Conservation (phyloP, 2,113 vertebrate genomes). For the Poeciliopsis prolifica region DNA sequence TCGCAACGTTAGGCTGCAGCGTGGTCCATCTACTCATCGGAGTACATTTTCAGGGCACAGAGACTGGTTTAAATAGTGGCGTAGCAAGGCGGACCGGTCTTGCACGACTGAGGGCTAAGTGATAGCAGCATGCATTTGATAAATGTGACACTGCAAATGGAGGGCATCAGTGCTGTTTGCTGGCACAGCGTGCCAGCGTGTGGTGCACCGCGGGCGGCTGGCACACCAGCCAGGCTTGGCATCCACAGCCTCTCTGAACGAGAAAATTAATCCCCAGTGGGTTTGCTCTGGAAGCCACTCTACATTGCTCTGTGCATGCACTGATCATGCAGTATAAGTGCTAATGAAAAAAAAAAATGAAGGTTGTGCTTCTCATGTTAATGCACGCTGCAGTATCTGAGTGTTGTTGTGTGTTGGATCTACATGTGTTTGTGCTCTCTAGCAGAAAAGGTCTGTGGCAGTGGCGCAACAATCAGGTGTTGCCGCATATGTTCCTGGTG, state of each 20-base stretch:
- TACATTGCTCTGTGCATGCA: slow-evolving; percentile 47
- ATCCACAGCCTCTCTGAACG: slow-evolving; percentile 84
- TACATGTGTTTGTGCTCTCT: slow-evolving; percentile 43
- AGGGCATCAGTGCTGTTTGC: slow-evolving; percentile 96
- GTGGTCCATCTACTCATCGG: slow-evolving; percentile 57
- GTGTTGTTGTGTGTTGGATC: slow-evolving; percentile 18
- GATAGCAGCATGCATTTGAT: slow-evolving; percentile 93
- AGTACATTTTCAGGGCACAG: slow-evolving; percentile 28
- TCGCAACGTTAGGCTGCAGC: slow-evolving; percentile 48
- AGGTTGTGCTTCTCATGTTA: neutral
- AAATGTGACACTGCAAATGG: slow-evolving; percentile 97
- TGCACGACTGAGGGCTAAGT: slow-evolving; percentile 68
- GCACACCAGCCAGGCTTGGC: slow-evolving; percentile 90
- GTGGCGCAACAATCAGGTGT: slow-evolving; percentile 70
- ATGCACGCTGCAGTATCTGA: neutral
- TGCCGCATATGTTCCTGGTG: slow-evolving; percentile 85
- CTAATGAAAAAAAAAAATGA: slow-evolving; percentile 18
- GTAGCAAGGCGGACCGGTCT: slow-evolving; percentile 36
- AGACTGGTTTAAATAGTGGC: slow-evolving; percentile 27
- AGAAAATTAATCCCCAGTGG: slow-evolving; percentile 94
- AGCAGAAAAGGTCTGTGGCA: slow-evolving; percentile 45
- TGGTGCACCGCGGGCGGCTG: slow-evolving; percentile 92
- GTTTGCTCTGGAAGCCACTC: slow-evolving; percentile 78
- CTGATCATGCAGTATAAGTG: slow-evolving; percentile 6
- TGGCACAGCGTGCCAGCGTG: slow-evolving; percentile 96